Evolutionary conservation across 2,888 invertebrate species (phyloP).

Genomic region (Drosophila nr. perissopoda): DNA sequence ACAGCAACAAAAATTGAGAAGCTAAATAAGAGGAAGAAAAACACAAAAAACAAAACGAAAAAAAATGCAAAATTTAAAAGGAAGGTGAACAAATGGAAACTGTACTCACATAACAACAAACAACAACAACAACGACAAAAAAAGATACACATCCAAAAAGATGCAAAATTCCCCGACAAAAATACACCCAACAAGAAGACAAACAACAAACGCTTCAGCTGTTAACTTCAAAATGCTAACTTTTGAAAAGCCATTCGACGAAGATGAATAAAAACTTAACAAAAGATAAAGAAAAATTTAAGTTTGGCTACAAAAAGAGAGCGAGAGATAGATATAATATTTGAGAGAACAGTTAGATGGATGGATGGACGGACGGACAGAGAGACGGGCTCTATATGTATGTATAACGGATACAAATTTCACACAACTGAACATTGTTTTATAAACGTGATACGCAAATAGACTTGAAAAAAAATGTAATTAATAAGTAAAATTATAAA

Average conservation of each 20-base stretch:
- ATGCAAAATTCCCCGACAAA: slow-evolving; percentile 74
- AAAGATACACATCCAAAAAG: slow-evolving; percentile 55
- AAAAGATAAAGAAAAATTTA: slow-evolving; percentile 8
- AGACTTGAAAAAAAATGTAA: slow-evolving; percentile 79
- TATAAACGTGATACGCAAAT: slow-evolving; percentile 80
- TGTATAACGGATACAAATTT: slow-evolving; percentile 65
- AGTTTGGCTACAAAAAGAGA: slow-evolving; percentile 51
- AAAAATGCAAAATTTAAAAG: slow-evolving; percentile 41
- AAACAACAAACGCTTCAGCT: slow-evolving; percentile 34
- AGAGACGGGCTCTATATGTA: slow-evolving; percentile 59
- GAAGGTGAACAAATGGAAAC: slow-evolving; percentile 52
- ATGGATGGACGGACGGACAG: background rate
- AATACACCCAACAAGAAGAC: slow-evolving; percentile 36
- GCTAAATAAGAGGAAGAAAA: slow-evolving; percentile 53
- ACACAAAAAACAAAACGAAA: slow-evolving; percentile 20
- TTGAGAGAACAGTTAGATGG: slow-evolving; percentile 26
- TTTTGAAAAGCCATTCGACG: slow-evolving; percentile 62
- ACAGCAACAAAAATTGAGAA: slow-evolving; percentile 70
- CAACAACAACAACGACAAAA: slow-evolving; percentile 45
- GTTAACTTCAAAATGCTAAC: slow-evolving; percentile 70
- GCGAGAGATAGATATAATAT: slow-evolving; percentile 37
- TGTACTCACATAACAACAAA: slow-evolving; percentile 38
- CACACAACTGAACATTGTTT: slow-evolving; percentile 81
- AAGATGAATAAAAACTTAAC: slow-evolving; percentile 24
- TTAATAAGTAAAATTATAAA: slow-evolving; percentile 78